Conservation (phyloP, 2,888 invertebrate genomes). For the Leptothorax acervorum region DNA sequence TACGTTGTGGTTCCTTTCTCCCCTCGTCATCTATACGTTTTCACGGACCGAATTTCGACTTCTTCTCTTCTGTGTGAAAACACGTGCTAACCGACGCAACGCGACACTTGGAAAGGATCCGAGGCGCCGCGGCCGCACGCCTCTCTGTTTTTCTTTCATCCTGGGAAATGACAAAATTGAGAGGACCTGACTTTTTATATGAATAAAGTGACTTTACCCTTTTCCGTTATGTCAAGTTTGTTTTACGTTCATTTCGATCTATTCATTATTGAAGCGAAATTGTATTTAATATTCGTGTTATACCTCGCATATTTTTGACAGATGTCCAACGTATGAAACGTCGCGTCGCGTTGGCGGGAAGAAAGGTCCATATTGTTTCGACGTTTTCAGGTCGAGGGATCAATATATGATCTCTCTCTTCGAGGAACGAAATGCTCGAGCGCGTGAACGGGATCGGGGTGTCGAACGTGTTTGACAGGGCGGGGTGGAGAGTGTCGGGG, state of each 20-base stretch:
- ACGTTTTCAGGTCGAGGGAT: slow-evolving; percentile 60
- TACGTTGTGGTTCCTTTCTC: slow-evolving; percentile 18
- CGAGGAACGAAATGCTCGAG: slow-evolving; percentile 51
- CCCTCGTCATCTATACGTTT: slow-evolving; percentile 1
- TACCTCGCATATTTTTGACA: slow-evolving; percentile 1
- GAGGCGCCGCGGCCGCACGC: slow-evolving; percentile 1
- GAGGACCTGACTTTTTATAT: not conserved
- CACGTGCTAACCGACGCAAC: slow-evolving; percentile 63
- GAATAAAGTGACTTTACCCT: not conserved
- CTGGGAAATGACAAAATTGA: slow-evolving; percentile 20
- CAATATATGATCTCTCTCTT: slow-evolving; percentile 60
- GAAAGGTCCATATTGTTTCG: slow-evolving; percentile 53
- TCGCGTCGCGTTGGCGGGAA: not conserved
- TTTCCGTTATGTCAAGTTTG: not conserved
- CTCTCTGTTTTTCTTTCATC: not conserved
- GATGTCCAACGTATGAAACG: not conserved
- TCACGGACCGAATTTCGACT: slow-evolving; percentile 5
- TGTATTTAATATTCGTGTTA: not conserved
- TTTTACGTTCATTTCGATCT: not conserved
- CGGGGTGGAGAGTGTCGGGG: slow-evolving; percentile 73
- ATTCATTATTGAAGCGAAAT: not conserved
- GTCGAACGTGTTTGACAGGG: slow-evolving; percentile 78
- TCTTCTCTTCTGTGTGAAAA: slow-evolving; percentile 54
- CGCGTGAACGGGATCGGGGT: slow-evolving; percentile 58
- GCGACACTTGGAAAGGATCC: slow-evolving; percentile 44